These are phyloP conservation scores for Lateolabrax maculatus DNA, from an alignment of 2,797 vertebrate species.

Conservation along the genomic window DNA sequence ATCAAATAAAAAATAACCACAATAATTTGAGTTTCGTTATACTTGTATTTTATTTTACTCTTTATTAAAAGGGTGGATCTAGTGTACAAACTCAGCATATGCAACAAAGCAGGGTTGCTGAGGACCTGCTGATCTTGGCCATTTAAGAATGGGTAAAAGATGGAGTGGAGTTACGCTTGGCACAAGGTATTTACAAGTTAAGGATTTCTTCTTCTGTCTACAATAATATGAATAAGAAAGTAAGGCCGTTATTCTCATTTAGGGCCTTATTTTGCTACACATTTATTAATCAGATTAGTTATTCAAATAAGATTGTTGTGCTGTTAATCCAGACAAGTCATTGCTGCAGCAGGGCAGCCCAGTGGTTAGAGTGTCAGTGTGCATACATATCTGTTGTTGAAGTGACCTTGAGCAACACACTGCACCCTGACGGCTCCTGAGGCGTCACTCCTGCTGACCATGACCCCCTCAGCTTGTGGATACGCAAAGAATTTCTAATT, in stretches of 20 bases:
- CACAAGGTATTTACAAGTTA: slow-evolving; percentile 25
- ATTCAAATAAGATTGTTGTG: slow-evolving; percentile 47
- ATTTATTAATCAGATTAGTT: slow-evolving; percentile 54
- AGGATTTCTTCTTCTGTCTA: background rate
- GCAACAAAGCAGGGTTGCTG: slow-evolving; percentile 39
- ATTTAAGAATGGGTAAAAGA: slow-evolving; percentile 63
- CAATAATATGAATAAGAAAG: background rate
- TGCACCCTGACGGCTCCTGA: slow-evolving; percentile 68
- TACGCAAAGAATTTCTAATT: slow-evolving; percentile 78
- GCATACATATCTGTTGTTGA: slow-evolving; percentile 60
- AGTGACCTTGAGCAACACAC: slow-evolving; percentile 77
- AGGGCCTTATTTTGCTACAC: slow-evolving; percentile 1
- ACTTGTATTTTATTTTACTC: background rate
- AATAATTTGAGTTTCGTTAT: background rate
- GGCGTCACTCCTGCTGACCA: slow-evolving; percentile 70
- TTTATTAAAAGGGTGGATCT: slow-evolving; percentile 10
- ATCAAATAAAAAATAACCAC: background rate
- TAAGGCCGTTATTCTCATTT: background rate
- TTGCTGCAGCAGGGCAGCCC: slow-evolving; percentile 48
- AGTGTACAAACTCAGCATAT: slow-evolving; percentile 17
- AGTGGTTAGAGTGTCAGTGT: slow-evolving; percentile 64
- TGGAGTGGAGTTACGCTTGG: slow-evolving; percentile 62
- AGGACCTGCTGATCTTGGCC: slow-evolving; percentile 50
- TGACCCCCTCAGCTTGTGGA: slow-evolving; percentile 60
- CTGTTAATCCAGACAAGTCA: slow-evolving; percentile 42